These are phyloP conservation scores for Pogonophryne albipinna DNA, from an alignment of 2,797 vertebrate genomes.

Conservation along the genomic window DNA sequence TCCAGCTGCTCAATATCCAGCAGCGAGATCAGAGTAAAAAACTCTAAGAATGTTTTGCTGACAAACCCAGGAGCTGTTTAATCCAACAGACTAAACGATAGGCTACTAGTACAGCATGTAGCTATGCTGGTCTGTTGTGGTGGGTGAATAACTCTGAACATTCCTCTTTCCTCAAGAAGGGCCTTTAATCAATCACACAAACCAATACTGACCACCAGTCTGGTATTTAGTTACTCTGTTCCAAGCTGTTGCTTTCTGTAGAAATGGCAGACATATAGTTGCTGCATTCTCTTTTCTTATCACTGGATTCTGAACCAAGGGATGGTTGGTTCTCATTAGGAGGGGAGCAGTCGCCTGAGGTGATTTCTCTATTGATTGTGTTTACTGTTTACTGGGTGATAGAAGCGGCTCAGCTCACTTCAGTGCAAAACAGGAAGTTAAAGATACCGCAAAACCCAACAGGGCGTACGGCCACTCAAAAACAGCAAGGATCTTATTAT, in stretches of 20 bases:
- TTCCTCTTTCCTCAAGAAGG: slow-evolving; percentile 32
- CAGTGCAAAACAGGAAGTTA: neutral
- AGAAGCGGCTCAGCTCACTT: neutral
- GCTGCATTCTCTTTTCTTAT: slow-evolving; percentile 23
- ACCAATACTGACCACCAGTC: slow-evolving; percentile 56
- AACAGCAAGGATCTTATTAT: neutral
- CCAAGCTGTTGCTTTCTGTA: slow-evolving; percentile 45
- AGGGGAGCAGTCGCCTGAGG: slow-evolving; percentile 24
- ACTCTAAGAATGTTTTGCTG: slow-evolving; percentile 22
- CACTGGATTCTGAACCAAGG: slow-evolving; percentile 26
- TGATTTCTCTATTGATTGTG: slow-evolving; percentile 22
- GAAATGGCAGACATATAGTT: slow-evolving; percentile 35
- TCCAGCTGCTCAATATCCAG: slow-evolving; percentile 1
- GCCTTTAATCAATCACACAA: slow-evolving; percentile 71
- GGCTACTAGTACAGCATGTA: slow-evolving; percentile 33
- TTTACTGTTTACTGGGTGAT: slow-evolving; percentile 27
- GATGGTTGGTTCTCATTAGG: slow-evolving; percentile 57
- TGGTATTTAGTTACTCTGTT: slow-evolving; percentile 56
- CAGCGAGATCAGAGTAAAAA: neutral
- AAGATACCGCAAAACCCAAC: neutral
- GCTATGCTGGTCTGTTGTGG: slow-evolving; percentile 47
- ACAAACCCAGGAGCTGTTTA: slow-evolving; percentile 54
- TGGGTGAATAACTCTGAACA: slow-evolving; percentile 55
- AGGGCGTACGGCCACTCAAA: neutral
- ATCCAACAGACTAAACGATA: slow-evolving; percentile 38